Evolutionary conservation across 2,797 vertebrate species (phyloP).

Genomic region (Mycteria americana): DNA sequence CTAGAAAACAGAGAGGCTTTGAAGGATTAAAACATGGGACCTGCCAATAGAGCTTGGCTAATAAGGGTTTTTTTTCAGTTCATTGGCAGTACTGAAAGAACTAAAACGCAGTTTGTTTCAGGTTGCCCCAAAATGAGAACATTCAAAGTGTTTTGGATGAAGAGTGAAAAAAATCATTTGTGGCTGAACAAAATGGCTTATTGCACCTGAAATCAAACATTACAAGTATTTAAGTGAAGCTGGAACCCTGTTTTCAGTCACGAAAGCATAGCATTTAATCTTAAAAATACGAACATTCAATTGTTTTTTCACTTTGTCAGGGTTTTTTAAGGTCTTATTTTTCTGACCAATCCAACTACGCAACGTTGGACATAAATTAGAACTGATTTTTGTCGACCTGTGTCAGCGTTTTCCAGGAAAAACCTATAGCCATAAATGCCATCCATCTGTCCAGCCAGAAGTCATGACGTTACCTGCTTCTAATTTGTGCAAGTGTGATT

Average conservation of each 20-base stretch:
- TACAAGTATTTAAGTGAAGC: neutral
- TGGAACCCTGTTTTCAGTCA: neutral
- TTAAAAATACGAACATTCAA: neutral
- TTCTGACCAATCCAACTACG: neutral
- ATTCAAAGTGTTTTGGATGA: neutral
- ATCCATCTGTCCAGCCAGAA: neutral
- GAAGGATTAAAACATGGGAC: conserved; percentile 16
- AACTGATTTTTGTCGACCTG: neutral
- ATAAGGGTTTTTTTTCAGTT: neutral
- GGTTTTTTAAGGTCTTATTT: neutral
- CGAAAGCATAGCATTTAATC: neutral
- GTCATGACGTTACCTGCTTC: conserved; percentile 24
- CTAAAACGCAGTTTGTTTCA: neutral
- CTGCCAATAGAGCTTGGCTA: conserved; percentile 28
- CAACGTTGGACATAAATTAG: neutral
- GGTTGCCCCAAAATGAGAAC: neutral
- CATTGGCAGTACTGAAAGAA: neutral
- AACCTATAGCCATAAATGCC: neutral
- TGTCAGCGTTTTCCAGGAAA: neutral
- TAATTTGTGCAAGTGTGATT: conserved; percentile 29
- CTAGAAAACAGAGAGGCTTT: conserved; percentile 27
- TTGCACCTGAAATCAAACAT: neutral
- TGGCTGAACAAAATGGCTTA: neutral
- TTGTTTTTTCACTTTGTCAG: neutral
- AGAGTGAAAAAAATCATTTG: neutral